These are phyloP conservation scores for Ranitomeya variabilis DNA, from an alignment of 2,113 vertebrate genomes.

Conservation along the genomic window DNA sequence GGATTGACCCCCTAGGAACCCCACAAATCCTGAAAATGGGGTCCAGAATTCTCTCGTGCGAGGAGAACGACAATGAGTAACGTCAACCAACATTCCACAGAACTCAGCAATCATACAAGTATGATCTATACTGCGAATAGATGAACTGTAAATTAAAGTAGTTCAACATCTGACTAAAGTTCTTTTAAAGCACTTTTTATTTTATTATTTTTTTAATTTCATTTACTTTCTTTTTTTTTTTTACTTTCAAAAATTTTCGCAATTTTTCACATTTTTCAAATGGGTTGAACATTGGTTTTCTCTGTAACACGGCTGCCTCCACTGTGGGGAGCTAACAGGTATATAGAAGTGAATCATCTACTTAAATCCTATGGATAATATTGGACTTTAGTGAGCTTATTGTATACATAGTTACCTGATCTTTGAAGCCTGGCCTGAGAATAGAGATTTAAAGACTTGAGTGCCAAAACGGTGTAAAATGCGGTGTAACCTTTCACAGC, in stretches of 20 bases:
- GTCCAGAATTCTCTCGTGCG: too few species aligned
- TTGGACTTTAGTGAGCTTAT: not conserved
- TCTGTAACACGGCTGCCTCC: not conserved
- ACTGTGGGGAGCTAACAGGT: not conserved
- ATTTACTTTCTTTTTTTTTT: not conserved
- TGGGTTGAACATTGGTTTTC: not conserved
- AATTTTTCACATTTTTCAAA: too few species aligned
- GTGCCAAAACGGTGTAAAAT: not conserved
- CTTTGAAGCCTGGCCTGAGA: slow-evolving; percentile 14
- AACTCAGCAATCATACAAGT: too few species aligned
- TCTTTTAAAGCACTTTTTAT: not conserved
- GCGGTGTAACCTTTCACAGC: not conserved
- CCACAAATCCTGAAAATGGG: too few species aligned
- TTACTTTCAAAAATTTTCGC: not conserved
- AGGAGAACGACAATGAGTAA: too few species aligned
- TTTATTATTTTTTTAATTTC: not conserved
- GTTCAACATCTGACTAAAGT: not conserved
- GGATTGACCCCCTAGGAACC: too few species aligned
- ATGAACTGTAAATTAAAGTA: not conserved
- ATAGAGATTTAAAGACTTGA: not conserved
- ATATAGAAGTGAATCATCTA: not conserved
- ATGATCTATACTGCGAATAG: too few species aligned
- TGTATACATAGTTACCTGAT: not conserved
- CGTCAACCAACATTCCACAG: too few species aligned
- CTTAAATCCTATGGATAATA: not conserved